Evolutionary conservation across 2,113 vertebrate genomes (phyloP).

Genomic region (Callipepla californica): DNA sequence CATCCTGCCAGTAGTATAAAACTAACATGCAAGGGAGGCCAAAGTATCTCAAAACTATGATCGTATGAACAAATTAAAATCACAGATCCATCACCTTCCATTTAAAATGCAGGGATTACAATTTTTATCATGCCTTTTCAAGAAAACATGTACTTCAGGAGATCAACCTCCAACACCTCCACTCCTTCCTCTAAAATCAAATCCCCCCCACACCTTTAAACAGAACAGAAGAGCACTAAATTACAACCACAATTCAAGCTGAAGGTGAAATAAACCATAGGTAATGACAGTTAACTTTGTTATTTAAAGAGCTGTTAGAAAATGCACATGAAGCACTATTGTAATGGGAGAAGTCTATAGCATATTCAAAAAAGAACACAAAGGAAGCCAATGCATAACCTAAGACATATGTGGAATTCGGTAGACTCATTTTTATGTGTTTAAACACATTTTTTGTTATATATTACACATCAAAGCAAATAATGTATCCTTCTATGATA

Average conservation of each 20-base stretch:
- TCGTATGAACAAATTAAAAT: background rate
- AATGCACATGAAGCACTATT: background rate
- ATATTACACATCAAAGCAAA: constrained; percentile 14
- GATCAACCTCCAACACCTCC: background rate
- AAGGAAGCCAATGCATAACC: background rate
- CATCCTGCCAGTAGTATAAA: background rate
- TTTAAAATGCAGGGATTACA: background rate
- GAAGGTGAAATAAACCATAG: background rate
- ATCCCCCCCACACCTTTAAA: background rate
- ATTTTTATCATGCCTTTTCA: background rate
- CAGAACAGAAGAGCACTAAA: background rate
- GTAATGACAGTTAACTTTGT: background rate
- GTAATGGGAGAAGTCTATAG: background rate
- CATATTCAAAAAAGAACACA: background rate
- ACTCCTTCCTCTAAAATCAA: background rate
- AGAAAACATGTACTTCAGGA: background rate
- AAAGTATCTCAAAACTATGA: background rate
- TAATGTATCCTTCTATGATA: background rate
- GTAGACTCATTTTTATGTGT: background rate
- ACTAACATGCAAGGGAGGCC: background rate
- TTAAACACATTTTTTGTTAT: background rate
- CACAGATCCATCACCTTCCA: background rate
- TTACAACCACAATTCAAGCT: background rate
- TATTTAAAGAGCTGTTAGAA: constrained; percentile 5
- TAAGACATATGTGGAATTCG: background rate